A percentile compares a stretch with the other conserved stretches of the same genome.
Conservation (phyloP, 2,888 invertebrate species). For the Phorcus lineatus region DNA sequence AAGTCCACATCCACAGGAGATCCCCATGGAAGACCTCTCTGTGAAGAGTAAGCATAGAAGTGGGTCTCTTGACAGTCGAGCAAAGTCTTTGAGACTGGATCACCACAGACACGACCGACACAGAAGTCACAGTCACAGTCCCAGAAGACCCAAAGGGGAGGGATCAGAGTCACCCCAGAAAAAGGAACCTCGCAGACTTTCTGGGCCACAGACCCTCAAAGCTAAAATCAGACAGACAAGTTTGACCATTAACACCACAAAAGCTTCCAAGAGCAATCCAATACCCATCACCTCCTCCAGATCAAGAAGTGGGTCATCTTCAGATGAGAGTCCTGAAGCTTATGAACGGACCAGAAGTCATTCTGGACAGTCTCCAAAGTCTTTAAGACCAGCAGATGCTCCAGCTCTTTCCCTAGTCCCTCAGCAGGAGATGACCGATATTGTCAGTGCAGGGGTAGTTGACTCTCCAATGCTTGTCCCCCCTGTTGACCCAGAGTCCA, state of each 20-base stretch:
- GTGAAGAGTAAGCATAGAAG: constrained; percentile 47
- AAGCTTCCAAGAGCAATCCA: constrained; percentile 26
- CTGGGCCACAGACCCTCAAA: constrained; percentile 12
- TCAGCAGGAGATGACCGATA: constrained; percentile 38
- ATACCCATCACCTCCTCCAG: constrained; percentile 24
- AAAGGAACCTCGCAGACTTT: neutral
- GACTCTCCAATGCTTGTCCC: constrained; percentile 61
- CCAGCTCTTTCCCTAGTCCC: constrained; percentile 63
- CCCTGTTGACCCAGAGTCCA: constrained; percentile 51
- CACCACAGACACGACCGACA: constrained; percentile 46
- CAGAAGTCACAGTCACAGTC: constrained; percentile 63
- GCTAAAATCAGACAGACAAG: constrained; percentile 26
- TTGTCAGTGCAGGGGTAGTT: constrained; percentile 29
- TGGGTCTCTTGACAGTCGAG: constrained; percentile 28
- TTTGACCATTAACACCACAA: constrained; percentile 32
- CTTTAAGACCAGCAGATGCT: constrained; percentile 62
- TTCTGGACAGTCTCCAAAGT: constrained; percentile 60
- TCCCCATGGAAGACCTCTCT: constrained; percentile 74
- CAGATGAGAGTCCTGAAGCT: constrained; percentile 42
- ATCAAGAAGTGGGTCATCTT: constrained; percentile 35
- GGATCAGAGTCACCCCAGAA: neutral
- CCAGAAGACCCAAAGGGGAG: constrained; percentile 48
- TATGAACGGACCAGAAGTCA: constrained; percentile 31
- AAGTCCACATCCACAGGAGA: constrained; percentile 64
- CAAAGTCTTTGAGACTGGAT: constrained; percentile 12